Evolutionary conservation across 2,888 invertebrate genomes (phyloP), one percentile per base, ranked within the genome.

Genomic region (Autographa pulchrina): DNA sequence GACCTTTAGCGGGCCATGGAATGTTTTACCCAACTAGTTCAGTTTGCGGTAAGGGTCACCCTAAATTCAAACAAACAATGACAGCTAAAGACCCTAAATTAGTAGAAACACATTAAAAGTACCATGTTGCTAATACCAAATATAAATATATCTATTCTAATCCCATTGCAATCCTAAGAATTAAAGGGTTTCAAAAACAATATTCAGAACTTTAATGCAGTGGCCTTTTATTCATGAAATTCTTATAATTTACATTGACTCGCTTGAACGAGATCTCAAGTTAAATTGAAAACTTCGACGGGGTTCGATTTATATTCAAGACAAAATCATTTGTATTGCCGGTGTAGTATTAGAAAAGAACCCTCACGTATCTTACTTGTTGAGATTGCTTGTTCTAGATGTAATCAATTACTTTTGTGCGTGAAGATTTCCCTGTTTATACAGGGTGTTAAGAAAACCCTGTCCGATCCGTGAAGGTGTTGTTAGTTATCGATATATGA

Each of bases 201-300:
- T 62, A 65, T 67, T 56, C 20, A 52, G 20, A 48, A 69, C 41
- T 8, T 66, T 60, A 54, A 61, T 68, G 58, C 59, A 69, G 58
- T 65, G 35, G 43, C 14, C 11, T 70, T 73, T 78, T 82, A 83
- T 82, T 86, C 81, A 85, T 83, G 78, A 74, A 77, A 85, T 81
- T 75, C 78, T 73, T 74, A 70, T 86, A 86, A 84, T 83, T 85
- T 78, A 83, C 83, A 85, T 84, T 77, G 74, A 72, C 75, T 74
- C 73, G 66, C 81, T 83, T 82, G 70, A 84, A 85, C 78, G 80
- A 81, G 65, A 82, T 83, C 77, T 79, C 63, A 87, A 89, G 82
- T 89, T 88, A 86, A 86, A 90, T 91, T 88, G 85, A 86, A 89
- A 89, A 89, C 85, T 89, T 88, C 68, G 78, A 73, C 79, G 75